These are phyloP conservation scores for Colossoma macropomum DNA, from an alignment of 2,113 vertebrate genomes.

Conservation along the genomic window DNA sequence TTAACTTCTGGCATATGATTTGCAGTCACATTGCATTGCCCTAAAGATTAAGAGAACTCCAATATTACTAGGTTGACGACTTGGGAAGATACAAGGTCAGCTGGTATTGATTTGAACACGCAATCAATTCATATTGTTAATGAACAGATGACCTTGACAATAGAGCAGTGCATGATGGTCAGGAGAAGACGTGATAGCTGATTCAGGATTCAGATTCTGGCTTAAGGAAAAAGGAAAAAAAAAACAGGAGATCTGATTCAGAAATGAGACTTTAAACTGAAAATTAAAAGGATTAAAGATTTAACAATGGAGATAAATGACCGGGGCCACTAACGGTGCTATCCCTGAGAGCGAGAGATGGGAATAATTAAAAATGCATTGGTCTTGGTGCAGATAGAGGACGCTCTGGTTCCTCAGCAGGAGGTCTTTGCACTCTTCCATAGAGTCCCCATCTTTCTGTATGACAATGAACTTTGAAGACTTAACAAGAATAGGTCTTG, in stretches of 20 bases:
- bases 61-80: conserved; percentile 21
- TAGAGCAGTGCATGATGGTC: background rate
- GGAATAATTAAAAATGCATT: conserved; percentile 46
- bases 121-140: conserved; percentile 37
- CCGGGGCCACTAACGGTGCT: background rate
- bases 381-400: background rate
- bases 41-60: background rate
- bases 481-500: background rate
- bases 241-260: background rate
- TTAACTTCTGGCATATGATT: background rate
- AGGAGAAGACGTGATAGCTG: background rate
- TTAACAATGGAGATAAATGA: conserved; percentile 47
- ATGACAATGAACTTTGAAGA: conserved; percentile 19
- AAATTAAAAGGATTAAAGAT: conserved; percentile 44
- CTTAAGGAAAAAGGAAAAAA: background rate
- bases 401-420: conserved; percentile 15
- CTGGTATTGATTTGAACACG: conserved; percentile 31
- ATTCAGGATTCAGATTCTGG: conserved; percentile 2
- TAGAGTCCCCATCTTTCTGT: conserved; percentile 17
- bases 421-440: background rate
- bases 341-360: conserved; percentile 23
- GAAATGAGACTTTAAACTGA: conserved; percentile 35
- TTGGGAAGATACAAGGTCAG: conserved; percentile 2
- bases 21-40: background rate
- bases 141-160: conserved; percentile 36